These are phyloP conservation scores for Aurelia sp. DNA, from an alignment of 30 jellyfish, hydroid and myxozoan genomes.

Conservation along the genomic window DNA sequence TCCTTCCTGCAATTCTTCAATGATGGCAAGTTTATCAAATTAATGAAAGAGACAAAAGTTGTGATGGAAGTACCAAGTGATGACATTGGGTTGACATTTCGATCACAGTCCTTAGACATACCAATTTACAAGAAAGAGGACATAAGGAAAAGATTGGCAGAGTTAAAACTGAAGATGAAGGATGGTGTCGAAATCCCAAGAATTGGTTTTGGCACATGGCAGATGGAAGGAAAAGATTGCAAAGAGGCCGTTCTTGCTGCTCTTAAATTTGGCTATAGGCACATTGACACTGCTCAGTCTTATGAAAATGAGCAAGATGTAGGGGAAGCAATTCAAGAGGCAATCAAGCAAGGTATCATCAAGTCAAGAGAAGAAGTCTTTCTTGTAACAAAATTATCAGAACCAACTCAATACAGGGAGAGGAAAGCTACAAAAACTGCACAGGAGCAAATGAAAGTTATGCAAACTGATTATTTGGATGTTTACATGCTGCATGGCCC, in stretches of 20 bases:
- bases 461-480: slow-evolving; percentile 50
- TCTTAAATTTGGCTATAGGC: slow-evolving; percentile 75
- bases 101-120: slow-evolving; percentile 29
- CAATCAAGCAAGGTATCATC: slow-evolving; percentile 46
- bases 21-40: slow-evolving; percentile 15
- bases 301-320: slow-evolving; percentile 71
- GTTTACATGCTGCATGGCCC: slow-evolving; percentile 83
- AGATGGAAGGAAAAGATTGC: slow-evolving; percentile 65
- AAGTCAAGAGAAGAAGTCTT: slow-evolving; percentile 71
- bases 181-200: slow-evolving; percentile 73
- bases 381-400: slow-evolving; percentile 68
- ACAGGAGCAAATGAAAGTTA: slow-evolving; percentile 17
- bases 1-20: slow-evolving; percentile 15
- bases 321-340: slow-evolving; percentile 63
- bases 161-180: slow-evolving; percentile 28
- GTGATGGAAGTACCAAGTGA: slow-evolving; percentile 61
- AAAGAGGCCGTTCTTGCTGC: slow-evolving; percentile 76
- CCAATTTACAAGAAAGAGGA: slow-evolving; percentile 61
- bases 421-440: slow-evolving; percentile 26
- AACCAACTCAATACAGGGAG: slow-evolving; percentile 27
- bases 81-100: slow-evolving; percentile 61
- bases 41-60: slow-evolving; percentile 26
- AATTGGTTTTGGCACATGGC: slow-evolving; percentile 83
- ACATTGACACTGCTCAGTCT: slow-evolving; percentile 77
- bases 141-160: slow-evolving; percentile 40